Percentiles rank a stretch among this genome's conserved stretches.
phyloP scores from a whole-genome alignment of 2,113 vertebrate genomes.

The Gopherus flavomarginatus region DNA sequence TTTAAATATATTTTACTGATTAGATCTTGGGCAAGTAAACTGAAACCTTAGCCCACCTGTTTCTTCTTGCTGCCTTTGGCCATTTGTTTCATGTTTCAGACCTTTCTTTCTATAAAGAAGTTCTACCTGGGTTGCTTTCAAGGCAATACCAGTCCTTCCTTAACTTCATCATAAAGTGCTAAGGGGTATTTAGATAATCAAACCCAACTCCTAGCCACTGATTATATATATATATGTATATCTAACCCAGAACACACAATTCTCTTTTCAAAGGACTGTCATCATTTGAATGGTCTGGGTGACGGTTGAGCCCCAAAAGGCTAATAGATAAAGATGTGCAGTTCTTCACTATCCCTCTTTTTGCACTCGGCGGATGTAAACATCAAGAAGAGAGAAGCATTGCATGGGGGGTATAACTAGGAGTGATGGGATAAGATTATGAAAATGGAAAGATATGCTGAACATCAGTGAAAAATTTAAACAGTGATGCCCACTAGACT shows the following conservation, averaged over 20 bases:
- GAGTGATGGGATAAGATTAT: background rate
- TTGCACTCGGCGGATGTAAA: background rate
- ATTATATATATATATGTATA: slow-evolving; percentile 18
- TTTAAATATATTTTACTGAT: slow-evolving; percentile 36
- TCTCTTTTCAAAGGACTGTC: slow-evolving; percentile 29
- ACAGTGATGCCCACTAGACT: background rate
- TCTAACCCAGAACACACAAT: slow-evolving; percentile 40
- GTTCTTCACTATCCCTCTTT: background rate
- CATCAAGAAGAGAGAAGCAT: background rate
- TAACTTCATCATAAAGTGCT: slow-evolving; percentile 57
- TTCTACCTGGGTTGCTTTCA: slow-evolving; percentile 58
- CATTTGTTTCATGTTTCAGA: background rate
- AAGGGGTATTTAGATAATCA: slow-evolving; percentile 64
- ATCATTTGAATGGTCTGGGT: slow-evolving; percentile 47
- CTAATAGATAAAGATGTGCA: background rate
- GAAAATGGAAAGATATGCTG: background rate
- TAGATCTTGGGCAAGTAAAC: slow-evolving; percentile 39
- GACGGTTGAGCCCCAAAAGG: slow-evolving; percentile 21
- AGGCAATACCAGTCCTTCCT: slow-evolving; percentile 37
- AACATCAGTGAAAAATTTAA: background rate
- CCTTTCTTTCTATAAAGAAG: slow-evolving; percentile 27
- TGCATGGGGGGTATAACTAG: background rate
- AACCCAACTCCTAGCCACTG: slow-evolving; percentile 48
- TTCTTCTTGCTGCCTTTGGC: slow-evolving; percentile 38
- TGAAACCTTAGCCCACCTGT: slow-evolving; percentile 22